These are phyloP conservation scores for Alaudala cheleensis DNA, from an alignment of 2,113 vertebrate species.

Conservation along the genomic window DNA sequence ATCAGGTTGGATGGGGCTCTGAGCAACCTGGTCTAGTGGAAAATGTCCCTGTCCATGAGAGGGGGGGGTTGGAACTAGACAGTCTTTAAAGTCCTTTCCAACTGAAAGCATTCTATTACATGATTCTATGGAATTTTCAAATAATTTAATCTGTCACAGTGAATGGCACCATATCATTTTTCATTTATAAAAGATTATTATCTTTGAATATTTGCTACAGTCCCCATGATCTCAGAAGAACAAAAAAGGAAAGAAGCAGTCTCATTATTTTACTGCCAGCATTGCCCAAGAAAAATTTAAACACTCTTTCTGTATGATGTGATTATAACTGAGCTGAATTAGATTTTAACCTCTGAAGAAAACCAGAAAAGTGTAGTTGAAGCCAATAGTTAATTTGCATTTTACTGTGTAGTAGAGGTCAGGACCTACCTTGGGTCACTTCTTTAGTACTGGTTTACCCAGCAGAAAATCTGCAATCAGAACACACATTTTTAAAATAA, in stretches of 20 bases:
- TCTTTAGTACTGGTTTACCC: background rate
- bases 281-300: background rate
- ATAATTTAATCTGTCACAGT: background rate
- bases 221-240: background rate
- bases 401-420: background rate
- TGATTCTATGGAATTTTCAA: background rate
- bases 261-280: background rate
- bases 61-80: fast-evolving
- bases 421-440: background rate
- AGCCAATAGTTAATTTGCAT: background rate
- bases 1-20: background rate
- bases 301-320: background rate
- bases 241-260: background rate
- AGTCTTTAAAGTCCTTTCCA: background rate
- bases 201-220: background rate
- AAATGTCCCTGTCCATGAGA: background rate
- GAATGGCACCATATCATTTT: background rate
- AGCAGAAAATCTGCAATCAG: background rate
- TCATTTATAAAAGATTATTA: background rate
- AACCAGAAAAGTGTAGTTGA: background rate
- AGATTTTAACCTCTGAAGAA: background rate
- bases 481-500: background rate
- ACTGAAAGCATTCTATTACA: background rate
- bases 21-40: background rate
- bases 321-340: background rate